Conservation (phyloP, 2,888 invertebrate species). For the Lydus trimaculatus region DNA sequence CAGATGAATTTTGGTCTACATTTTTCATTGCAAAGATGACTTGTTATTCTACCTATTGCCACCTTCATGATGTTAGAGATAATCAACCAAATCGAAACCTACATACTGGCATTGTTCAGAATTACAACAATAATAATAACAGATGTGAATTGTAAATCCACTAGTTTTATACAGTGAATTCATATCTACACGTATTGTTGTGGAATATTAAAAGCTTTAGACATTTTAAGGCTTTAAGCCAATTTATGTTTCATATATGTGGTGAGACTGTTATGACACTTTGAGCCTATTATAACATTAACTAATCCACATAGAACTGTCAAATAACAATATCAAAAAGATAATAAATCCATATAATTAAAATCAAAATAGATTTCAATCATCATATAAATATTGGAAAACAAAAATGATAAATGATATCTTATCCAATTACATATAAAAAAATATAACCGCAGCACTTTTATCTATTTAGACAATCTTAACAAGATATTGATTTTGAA, state of each 20-base stretch:
- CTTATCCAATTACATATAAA: slow-evolving; percentile 31
- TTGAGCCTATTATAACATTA: background rate
- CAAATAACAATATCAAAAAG: background rate
- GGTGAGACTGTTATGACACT: background rate
- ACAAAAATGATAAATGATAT: slow-evolving; percentile 17
- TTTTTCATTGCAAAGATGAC: too few species aligned
- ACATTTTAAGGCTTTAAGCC: background rate
- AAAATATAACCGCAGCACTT: background rate
- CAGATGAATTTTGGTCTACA: too few species aligned
- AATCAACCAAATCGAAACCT: too few species aligned
- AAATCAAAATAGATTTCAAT: background rate
- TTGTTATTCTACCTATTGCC: too few species aligned
- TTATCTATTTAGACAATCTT: slow-evolving; percentile 37
- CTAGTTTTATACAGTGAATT: too few species aligned
- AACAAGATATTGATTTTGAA: slow-evolving; percentile 37
- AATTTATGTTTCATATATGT: background rate
- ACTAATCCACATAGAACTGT: background rate
- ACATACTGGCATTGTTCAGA: too few species aligned
- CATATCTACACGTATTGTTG: background rate
- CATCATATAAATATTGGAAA: background rate
- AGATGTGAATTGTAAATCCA: too few species aligned
- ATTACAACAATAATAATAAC: too few species aligned
- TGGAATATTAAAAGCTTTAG: background rate
- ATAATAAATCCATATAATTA: background rate
- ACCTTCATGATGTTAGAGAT: too few species aligned